phyloP scores from a whole-genome alignment of 2,113 vertebrate species.

The Craseonycteris thonglongyai region DNA sequence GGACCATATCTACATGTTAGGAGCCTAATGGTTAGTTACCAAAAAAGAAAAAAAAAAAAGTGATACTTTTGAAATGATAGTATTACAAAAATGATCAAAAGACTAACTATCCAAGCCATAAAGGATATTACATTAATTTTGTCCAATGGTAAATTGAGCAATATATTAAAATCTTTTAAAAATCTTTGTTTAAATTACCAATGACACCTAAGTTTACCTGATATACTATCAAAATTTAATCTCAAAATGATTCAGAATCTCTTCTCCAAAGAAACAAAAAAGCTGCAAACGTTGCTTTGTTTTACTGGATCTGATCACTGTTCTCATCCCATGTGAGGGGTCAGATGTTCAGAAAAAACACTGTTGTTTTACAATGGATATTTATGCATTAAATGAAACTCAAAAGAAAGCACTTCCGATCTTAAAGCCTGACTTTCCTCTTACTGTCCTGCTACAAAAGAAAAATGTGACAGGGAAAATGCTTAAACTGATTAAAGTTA shows the following conservation, averaged over 20 bases:
- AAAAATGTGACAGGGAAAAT: background rate
- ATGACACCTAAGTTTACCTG: background rate
- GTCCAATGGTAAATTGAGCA: background rate
- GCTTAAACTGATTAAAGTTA: background rate
- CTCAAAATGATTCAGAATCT: slow-evolving; percentile 7
- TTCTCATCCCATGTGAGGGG: background rate
- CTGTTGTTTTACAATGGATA: background rate
- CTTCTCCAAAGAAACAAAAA: slow-evolving; percentile 1
- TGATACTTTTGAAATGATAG: background rate
- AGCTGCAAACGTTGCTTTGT: background rate
- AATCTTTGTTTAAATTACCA: background rate
- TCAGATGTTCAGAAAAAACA: background rate
- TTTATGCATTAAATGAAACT: background rate
- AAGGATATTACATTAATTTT: background rate
- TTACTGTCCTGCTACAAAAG: background rate
- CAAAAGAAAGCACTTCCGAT: background rate
- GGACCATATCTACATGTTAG: background rate
- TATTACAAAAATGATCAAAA: background rate
- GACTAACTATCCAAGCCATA: background rate
- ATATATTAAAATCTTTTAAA: background rate
- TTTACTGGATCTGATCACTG: background rate
- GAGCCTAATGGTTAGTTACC: background rate
- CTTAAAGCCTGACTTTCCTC: background rate
- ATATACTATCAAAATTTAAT: background rate
- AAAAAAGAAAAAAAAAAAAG: too few relatives aligned